Base-by-base conservation (phyloP, 2,888 invertebrate species). In the Leuctra nigra region DNA sequence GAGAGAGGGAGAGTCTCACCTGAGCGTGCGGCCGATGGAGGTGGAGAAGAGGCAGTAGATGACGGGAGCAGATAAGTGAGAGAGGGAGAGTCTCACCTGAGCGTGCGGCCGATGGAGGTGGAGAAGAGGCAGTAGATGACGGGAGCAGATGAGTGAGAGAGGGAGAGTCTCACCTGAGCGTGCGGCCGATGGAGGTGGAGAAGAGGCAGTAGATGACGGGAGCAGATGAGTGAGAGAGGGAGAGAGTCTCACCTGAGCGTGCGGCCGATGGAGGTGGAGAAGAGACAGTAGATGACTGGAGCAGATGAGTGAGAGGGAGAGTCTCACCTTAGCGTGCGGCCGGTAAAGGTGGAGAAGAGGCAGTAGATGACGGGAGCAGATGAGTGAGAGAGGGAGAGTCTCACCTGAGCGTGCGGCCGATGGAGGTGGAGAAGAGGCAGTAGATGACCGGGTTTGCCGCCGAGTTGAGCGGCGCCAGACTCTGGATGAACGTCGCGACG, bases 281-380 rank as follows among this genome's bases (percentile, higher is more conserved):
- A 95, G 65, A 95, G 81, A 68, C 92, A 93, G 75, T 94, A 95
- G 65, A 95, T 95, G 66, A 94, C 81, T 0, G 95, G 95, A n/a
- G n/a, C n/a, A n/a, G n/a, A n/a, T n/a, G n/a, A n/a, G n/a, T n/a
- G n/a, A n/a, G n/a, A n/a, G n/a, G n/a, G n/a, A n/a, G n/a, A n/a
- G n/a, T n/a, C n/a, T n/a, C n/a, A 91, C 93, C 90, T 86, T 63
- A 93, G 75, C 61, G 87, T 87, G 59, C 87, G 75, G 72, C 92
- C 92, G 66, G 92, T 86, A 64, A 90, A 84, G 53, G 91, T 91
- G 29, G 93, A 93, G 75, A 94, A 95, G 65, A 95, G 81, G 68
- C 92, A 93, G 75, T 94, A 95, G 65, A 95, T 95, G 66, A 94
- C 81, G 0, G 95, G 95, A n/a, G n/a, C n/a, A n/a, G n/a, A n/a